Evolutionary conservation across 2,888 invertebrate genomes (phyloP).

Genomic region (Sphecodes monilicornis): DNA sequence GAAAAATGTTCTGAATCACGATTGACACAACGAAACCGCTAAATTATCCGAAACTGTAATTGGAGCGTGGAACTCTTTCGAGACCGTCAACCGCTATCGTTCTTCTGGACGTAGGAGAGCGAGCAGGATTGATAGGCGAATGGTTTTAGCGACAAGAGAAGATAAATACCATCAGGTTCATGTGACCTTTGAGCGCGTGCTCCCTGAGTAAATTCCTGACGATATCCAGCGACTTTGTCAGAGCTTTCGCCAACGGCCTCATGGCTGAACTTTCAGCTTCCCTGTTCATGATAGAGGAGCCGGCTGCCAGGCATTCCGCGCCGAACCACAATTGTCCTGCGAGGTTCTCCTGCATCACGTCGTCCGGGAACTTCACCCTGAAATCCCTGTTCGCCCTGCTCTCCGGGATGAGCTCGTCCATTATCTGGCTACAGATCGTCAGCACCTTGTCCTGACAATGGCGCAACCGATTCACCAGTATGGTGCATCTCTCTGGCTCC

Average conservation of each 20-base stretch:
- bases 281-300: conserved; percentile 98
- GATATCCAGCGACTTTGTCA: conserved; percentile 97
- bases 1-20: too few relatives aligned
- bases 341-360: conserved; percentile 98
- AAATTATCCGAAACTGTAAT: neutral
- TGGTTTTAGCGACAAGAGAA: neutral
- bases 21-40: neutral
- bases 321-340: conserved; percentile 99
- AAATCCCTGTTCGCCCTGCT: conserved; percentile 97
- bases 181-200: conserved; percentile 86
- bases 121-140: neutral
- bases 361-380: conserved; percentile 99
- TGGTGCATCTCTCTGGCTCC: conserved; percentile 98
- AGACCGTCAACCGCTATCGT: neutral
- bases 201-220: conserved; percentile 96
- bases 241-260: conserved; percentile 97
- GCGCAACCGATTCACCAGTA: conserved; percentile 96
- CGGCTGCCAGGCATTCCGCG: conserved; percentile 99
- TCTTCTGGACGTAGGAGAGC: neutral
- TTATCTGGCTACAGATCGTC: conserved; percentile 96
- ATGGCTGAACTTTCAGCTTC: conserved; percentile 98
- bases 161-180: conserved; percentile 81
- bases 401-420: conserved; percentile 95
- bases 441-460: conserved; percentile 97
- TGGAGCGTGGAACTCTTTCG: neutral